Evolutionary conservation across 1,140 invertebrate species (phyloP).

Genomic region (Diorhabda sublineata): DNA sequence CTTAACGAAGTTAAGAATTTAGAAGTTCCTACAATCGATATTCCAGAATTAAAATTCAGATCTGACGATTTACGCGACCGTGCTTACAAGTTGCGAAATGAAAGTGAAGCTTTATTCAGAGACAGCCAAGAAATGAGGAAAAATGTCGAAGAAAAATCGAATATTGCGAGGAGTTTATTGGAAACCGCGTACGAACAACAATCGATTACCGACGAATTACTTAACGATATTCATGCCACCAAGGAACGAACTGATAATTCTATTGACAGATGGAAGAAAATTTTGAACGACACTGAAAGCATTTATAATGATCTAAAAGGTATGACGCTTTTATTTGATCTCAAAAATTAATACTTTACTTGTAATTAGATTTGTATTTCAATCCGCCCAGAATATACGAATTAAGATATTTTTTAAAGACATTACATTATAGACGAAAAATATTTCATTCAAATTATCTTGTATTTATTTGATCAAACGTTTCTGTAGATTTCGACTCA

Average conservation of each 20-base stretch:
- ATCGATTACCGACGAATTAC: slow-evolving; percentile 60
- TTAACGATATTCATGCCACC: slow-evolving; percentile 66
- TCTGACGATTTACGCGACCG: slow-evolving; percentile 59
- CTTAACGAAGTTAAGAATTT: slow-evolving; percentile 72
- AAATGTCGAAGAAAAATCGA: slow-evolving; percentile 46
- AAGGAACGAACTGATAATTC: slow-evolving; percentile 74
- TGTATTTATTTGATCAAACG: no score
- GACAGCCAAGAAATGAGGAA: slow-evolving; percentile 54
- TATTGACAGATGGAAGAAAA: slow-evolving; percentile 77
- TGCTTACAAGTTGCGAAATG: slow-evolving; percentile 40
- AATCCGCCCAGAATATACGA: no score
- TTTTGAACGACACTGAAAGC: slow-evolving; percentile 79
- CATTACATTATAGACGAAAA: no score
- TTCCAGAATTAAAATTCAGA: slow-evolving; percentile 62
- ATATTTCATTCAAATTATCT: no score
- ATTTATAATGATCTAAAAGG: slow-evolving; percentile 80
- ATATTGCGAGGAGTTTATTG: slow-evolving; percentile 45
- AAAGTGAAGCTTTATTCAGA: slow-evolving; percentile 46
- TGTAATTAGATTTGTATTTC: no score
- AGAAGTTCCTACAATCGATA: slow-evolving; percentile 69
- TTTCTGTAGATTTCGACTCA: slow-evolving; percentile 75
- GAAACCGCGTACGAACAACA: slow-evolving; percentile 56
- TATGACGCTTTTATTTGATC: slow-evolving; percentile 41
- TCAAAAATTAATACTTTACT: no score
- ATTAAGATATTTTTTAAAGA: no score